phyloP scores from a whole-genome alignment of 2,113 vertebrate species.

The Raphicerus campestris region DNA sequence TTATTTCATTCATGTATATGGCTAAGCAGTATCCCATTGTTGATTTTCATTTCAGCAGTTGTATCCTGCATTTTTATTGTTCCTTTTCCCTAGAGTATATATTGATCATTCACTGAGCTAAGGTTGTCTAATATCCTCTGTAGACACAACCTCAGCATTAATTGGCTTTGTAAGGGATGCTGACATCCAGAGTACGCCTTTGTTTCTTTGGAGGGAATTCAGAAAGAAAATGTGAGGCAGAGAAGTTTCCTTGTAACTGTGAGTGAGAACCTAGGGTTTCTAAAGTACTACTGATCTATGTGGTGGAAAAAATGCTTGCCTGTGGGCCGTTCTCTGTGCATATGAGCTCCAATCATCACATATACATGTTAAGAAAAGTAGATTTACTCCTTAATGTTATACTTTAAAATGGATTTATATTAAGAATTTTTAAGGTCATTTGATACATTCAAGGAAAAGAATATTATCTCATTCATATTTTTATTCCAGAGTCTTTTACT shows the following conservation, averaged over 20 bases:
- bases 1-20: neutral
- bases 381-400: neutral
- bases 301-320: neutral
- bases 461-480: neutral
- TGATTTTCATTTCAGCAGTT: neutral
- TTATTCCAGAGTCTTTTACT: neutral
- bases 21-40: neutral
- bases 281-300: too few relatives aligned
- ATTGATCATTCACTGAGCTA: neutral
- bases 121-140: neutral
- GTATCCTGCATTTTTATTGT: neutral
- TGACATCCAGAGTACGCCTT: neutral
- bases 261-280: too few relatives aligned
- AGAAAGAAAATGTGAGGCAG: neutral
- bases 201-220: neutral
- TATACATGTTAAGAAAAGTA: neutral
- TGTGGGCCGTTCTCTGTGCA: rapidly evolving
- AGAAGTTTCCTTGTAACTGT: neutral
- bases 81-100: neutral
- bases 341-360: neutral
- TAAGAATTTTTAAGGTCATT: neutral
- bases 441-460: neutral
- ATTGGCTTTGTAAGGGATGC: rapidly evolving
- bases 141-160: neutral
- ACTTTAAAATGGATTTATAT: neutral